A percentile compares a stretch with the other conserved stretches of the same genome.
These are phyloP conservation scores for Ladona fulva DNA, from an alignment of 1,140 invertebrate genomes.

Conservation along the genomic window DNA sequence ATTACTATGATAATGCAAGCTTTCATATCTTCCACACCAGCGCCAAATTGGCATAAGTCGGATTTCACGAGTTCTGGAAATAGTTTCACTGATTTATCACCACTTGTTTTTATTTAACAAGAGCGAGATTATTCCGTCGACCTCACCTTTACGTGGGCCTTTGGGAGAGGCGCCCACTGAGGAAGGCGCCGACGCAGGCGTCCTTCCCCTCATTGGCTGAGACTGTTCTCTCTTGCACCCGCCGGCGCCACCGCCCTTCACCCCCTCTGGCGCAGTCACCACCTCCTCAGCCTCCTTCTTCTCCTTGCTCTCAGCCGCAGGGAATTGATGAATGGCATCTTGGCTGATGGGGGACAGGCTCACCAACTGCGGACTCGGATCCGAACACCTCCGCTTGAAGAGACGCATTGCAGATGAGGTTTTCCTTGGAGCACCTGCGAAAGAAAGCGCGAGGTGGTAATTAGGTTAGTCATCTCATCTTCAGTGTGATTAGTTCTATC, in stretches of 20 bases:
- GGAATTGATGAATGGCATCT: slow-evolving; percentile 26
- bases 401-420: slow-evolving; percentile 39
- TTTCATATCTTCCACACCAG: too few relatives aligned
- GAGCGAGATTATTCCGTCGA: too few relatives aligned
- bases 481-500: too few relatives aligned
- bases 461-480: too few relatives aligned
- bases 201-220: neutral
- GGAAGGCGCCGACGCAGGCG: slow-evolving; percentile 17
- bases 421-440: too few relatives aligned
- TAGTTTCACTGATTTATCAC: too few relatives aligned
- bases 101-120: too few relatives aligned
- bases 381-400: slow-evolving; percentile 40
- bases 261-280: slow-evolving; percentile 16
- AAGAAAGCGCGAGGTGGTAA: too few relatives aligned
- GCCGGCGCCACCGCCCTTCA: neutral
- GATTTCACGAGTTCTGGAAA: too few relatives aligned
- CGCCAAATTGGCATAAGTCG: too few relatives aligned
- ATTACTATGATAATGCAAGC: too few relatives aligned
- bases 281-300: slow-evolving; percentile 19
- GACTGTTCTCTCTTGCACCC: neutral
- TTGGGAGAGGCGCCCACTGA: slow-evolving; percentile 28
- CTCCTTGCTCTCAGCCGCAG: slow-evolving; percentile 14
- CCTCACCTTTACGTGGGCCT: slow-evolving; percentile 25
- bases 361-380: slow-evolving; percentile 45
- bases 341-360: slow-evolving; percentile 40